Base-by-base conservation (phyloP, 2,888 invertebrate genomes). In the Torymus aiolomorphi region DNA sequence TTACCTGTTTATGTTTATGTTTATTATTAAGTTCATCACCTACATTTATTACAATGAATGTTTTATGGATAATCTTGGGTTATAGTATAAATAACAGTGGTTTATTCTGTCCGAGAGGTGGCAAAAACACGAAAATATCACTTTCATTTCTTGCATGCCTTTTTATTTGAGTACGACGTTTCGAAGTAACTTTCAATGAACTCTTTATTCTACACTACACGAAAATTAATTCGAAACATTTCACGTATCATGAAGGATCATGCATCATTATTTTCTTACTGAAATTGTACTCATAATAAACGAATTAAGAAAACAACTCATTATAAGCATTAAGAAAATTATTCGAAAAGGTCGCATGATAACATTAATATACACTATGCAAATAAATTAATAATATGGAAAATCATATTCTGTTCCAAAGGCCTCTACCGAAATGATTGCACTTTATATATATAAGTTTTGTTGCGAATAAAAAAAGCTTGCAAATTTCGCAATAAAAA, bases 1-100 rank as follows among this genome's bases (percentile, higher is more conserved):
- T 84, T 82, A 83, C 75, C 57, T 73, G 75, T 71, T 80, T 70
- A 66, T 76, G 57, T 69, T 72, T 76, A 73, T 69, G 42, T 42
- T 42, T 74, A 73, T 62, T 78, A 67, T 83, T 83, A 78, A 82
- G 82, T 83, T 86, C 81, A 82, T 85, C 83, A 83, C 75, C 86
- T 86, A 86, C 83, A 85, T 84, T 86, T 85, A 86, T 85, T 85
- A 85, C 84, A 83, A 81, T 80, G 82, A 83, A 74, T 80, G 24
- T 82, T 74, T 78, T 81, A 84, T 83, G 83, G 84, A 82, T 82
- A 82, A 81, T 76, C 42, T n/a, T 80, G 76, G 81, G 78, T 83
- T 83, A 83, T 76, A 83, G 82, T 83, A 76, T 83, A 24, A 66
- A 66, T 75, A 75, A 75, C 66, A 57, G 59, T 16, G 63, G 52